These are phyloP conservation scores for Florisuga fusca DNA, from an alignment of 2,797 vertebrate genomes.

Conservation along the genomic window DNA sequence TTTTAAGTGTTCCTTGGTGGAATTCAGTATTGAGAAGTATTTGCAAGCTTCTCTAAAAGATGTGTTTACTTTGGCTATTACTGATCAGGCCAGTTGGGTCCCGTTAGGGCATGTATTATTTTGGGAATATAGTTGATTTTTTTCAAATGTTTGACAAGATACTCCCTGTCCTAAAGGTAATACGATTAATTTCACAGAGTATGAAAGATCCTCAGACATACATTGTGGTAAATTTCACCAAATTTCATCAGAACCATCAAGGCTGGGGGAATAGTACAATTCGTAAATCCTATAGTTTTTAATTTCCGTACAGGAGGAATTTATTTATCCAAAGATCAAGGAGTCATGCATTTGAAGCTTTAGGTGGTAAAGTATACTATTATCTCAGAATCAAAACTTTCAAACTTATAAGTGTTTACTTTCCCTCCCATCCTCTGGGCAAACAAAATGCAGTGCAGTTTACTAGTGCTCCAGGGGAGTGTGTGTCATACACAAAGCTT, in stretches of 20 bases:
- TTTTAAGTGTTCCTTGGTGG: background rate
- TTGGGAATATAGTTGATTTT: background rate
- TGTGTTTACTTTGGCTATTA: background rate
- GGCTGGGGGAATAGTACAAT: background rate
- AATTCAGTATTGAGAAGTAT: background rate
- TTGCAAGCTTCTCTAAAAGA: background rate
- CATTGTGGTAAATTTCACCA: background rate
- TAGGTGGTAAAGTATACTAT: background rate
- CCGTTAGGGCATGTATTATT: background rate
- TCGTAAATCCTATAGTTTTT: background rate
- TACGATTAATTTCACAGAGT: background rate
- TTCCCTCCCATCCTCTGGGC: conserved; percentile 3
- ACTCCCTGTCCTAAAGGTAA: background rate
- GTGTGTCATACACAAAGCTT: conserved; percentile 12
- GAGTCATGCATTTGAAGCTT: background rate
- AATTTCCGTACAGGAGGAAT: background rate
- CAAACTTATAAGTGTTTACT: background rate
- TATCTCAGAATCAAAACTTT: background rate
- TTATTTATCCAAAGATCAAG: background rate
- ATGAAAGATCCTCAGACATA: background rate
- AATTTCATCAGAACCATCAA: background rate
- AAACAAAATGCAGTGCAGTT: background rate
- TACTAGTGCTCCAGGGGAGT: background rate
- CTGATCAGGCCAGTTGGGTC: background rate
- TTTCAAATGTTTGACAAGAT: background rate